Percentiles rank a stretch among this genome's conserved stretches.
Conservation (phyloP, 2,888 invertebrate species). For the Tenthredo notha region DNA sequence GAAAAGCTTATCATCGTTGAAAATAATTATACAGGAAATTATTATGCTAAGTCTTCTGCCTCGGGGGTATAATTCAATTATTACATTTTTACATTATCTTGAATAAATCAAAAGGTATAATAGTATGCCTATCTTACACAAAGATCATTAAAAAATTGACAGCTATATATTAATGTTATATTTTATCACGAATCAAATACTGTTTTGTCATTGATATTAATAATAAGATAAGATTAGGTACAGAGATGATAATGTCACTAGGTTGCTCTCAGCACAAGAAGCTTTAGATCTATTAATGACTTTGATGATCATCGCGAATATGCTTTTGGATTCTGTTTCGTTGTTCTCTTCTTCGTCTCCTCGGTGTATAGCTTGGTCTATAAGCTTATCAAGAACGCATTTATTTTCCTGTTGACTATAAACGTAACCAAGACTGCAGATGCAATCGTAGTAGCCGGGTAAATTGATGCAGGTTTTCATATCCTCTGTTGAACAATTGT, state of each 20-base stretch:
- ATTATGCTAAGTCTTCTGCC: neutral
- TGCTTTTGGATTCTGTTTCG: slow-evolving; percentile 39
- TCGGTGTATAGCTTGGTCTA: slow-evolving; percentile 58
- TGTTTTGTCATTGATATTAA: neutral
- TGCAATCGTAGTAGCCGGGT: slow-evolving; percentile 75
- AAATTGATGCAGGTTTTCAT: slow-evolving; percentile 82
- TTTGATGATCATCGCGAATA: slow-evolving; percentile 57
- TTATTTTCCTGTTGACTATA: slow-evolving; percentile 57
- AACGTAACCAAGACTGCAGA: slow-evolving; percentile 66
- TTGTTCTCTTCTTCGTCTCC: neutral
- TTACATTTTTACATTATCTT: neutral
- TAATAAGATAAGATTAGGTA: neutral
- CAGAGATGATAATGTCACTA: slow-evolving; percentile 4
- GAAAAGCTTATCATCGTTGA: slow-evolving; percentile 7
- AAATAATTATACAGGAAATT: slow-evolving; percentile 23
- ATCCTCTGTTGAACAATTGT: slow-evolving; percentile 76
- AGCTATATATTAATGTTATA: neutral
- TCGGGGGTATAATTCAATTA: neutral
- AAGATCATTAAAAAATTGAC: neutral
- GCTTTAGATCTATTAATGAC: slow-evolving; percentile 57
- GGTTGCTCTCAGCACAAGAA: neutral
- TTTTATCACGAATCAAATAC: neutral
- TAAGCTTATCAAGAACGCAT: slow-evolving; percentile 59
- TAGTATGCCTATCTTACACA: neutral
- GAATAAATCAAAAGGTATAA: neutral